Conservation (phyloP, 2,797 vertebrate genomes). For the Chloroceryle amazona region DNA sequence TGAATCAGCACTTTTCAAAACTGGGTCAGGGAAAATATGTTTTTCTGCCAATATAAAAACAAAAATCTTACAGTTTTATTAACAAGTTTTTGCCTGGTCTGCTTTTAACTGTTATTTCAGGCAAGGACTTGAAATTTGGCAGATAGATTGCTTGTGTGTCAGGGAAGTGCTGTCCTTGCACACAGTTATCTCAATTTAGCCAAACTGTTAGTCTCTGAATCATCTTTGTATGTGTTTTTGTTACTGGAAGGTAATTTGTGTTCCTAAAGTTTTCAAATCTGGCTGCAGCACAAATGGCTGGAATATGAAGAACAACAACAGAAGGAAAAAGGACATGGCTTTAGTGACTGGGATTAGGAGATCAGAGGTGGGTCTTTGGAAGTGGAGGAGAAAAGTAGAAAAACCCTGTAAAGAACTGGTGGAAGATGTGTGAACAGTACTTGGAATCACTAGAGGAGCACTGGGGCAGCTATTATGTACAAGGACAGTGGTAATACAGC, state of each 20-base stretch:
- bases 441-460: not conserved
- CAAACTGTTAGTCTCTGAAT: not conserved
- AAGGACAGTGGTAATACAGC: not conserved
- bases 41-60: constrained; percentile 40
- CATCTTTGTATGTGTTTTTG: not conserved
- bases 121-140: constrained; percentile 24
- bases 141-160: not conserved
- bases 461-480: not conserved
- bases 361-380: not conserved
- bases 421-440: not conserved
- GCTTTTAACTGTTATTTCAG: constrained; percentile 38
- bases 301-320: not conserved
- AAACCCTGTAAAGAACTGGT: not conserved
- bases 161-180: not conserved
- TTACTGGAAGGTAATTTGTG: not conserved
- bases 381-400: not conserved
- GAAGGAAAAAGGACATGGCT: not conserved
- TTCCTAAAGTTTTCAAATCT: not conserved
- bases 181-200: not conserved
- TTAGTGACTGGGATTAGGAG: not conserved
- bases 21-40: constrained; percentile 41
- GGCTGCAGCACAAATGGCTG: fast-evolving
- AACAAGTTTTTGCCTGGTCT: constrained; percentile 9
- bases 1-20: constrained; percentile 54
- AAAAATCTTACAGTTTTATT: constrained; percentile 34